Evolutionary conservation across 2,888 invertebrate genomes (phyloP).

Genomic region (Ennomos quercinarius): DNA sequence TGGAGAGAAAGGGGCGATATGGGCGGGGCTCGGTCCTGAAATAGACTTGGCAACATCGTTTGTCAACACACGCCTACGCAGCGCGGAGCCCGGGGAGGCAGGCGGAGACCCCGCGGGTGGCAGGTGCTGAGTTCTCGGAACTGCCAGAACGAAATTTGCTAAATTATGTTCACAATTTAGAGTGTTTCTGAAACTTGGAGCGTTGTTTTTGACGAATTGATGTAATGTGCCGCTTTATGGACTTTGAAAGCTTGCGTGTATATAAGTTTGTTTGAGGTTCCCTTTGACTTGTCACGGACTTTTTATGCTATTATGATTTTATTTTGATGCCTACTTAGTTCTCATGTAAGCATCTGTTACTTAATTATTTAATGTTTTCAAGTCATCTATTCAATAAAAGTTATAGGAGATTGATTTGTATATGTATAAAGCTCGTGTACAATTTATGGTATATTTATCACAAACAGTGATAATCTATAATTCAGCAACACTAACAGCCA

Average conservation of each 20-base stretch:
- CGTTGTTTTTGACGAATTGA: slow-evolving; percentile 33
- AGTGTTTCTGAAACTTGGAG: slow-evolving; percentile 47
- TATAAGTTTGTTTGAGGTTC: slow-evolving; percentile 12
- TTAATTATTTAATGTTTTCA: not conserved
- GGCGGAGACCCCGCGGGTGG: slow-evolving; percentile 15
- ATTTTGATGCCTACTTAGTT: not conserved
- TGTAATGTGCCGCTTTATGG: slow-evolving; percentile 33
- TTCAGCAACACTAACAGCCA: no score
- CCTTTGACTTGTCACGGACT: slow-evolving; percentile 9
- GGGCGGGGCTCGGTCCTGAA: slow-evolving; percentile 67
- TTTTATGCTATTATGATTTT: slow-evolving; percentile 6
- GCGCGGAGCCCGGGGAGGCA: slow-evolving; percentile 36
- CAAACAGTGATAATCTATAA: no score
- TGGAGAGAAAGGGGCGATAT: slow-evolving; percentile 42
- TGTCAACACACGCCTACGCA: slow-evolving; percentile 83
- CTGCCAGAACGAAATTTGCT: slow-evolving; percentile 42
- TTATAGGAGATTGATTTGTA: no score
- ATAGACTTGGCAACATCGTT: slow-evolving; percentile 77
- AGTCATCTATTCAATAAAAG: no score
- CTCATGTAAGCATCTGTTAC: not conserved
- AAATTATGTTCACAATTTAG: slow-evolving; percentile 47
- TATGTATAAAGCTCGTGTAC: no score
- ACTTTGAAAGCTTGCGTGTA: slow-evolving; percentile 19
- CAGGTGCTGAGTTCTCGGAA: slow-evolving; percentile 36
- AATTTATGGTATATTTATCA: no score